Percentiles rank a stretch among this genome's conserved stretches.
Evolutionary conservation across 2,888 invertebrate species (phyloP).

Genomic region (Prosopocoilus inquinatus): DNA sequence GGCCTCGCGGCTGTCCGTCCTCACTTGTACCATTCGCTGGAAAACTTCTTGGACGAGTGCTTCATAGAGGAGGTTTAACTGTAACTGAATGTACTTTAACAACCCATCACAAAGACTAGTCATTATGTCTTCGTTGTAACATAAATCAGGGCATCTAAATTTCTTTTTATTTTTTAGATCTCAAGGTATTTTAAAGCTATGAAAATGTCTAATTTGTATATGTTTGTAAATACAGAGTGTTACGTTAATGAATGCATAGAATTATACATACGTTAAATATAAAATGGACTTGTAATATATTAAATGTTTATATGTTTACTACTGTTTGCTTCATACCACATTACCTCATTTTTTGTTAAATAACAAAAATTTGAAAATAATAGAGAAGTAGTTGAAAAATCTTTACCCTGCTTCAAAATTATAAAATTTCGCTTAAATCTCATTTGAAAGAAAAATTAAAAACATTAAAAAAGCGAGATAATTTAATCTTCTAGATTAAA

Average conservation of each 20-base stretch:
- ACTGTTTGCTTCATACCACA: too few relatives aligned
- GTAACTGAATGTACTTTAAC: too few relatives aligned
- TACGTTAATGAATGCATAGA: not conserved
- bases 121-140: not conserved
- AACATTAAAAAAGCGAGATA: too few relatives aligned
- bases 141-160: not conserved
- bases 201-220: not conserved
- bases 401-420: too few relatives aligned
- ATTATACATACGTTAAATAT: not conserved
- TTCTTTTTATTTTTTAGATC: not conserved
- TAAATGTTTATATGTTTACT: too few relatives aligned
- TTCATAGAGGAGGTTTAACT: constrained; percentile 42
- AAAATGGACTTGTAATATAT: not conserved
- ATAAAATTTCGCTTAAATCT: too few relatives aligned
- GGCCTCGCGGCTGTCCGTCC: constrained; percentile 76
- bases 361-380: too few relatives aligned
- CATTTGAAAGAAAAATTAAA: too few relatives aligned
- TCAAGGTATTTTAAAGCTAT: not conserved
- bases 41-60: constrained; percentile 73
- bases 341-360: too few relatives aligned
- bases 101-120: constrained; percentile 4
- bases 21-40: constrained; percentile 87
- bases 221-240: constrained; percentile 1
- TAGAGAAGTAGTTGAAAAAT: too few relatives aligned
- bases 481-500: too few relatives aligned